phyloP scores from a whole-genome alignment of 2,113 vertebrate species.

The Grus americana region DNA sequence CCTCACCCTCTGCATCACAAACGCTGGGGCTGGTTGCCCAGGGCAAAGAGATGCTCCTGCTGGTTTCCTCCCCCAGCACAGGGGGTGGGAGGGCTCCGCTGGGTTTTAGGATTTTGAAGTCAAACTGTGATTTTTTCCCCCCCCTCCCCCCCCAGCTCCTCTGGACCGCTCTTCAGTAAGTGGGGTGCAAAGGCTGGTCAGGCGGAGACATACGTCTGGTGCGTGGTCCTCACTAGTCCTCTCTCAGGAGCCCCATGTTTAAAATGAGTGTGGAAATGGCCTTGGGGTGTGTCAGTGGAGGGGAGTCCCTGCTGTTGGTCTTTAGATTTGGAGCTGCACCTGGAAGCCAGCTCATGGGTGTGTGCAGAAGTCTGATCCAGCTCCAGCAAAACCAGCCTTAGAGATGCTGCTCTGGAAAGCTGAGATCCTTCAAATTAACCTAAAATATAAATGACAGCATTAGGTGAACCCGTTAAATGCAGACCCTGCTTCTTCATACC shows the following conservation, averaged over 20 bases:
- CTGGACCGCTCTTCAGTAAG: neutral
- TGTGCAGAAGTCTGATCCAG: neutral
- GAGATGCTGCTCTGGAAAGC: neutral
- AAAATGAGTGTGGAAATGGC: neutral
- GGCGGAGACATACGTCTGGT: neutral
- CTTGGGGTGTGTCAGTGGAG: neutral
- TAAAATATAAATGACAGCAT: neutral
- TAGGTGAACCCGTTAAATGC: neutral
- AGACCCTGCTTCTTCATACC: neutral
- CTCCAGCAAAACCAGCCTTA: neutral
- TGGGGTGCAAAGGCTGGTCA: neutral
- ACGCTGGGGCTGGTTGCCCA: neutral
- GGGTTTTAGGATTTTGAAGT: neutral
- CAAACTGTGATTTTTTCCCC: neutral
- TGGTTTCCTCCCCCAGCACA: neutral
- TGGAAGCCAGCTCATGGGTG: neutral
- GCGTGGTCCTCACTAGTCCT: neutral
- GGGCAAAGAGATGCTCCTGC: slow-evolving; percentile 1
- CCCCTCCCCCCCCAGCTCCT: neutral
- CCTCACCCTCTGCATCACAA: slow-evolving; percentile 30
- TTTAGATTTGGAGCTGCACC: neutral
- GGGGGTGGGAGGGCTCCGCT: neutral
- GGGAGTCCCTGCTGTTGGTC: neutral
- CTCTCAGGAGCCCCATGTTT: neutral
- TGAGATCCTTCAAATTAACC: neutral